These are phyloP conservation scores for Alosa alosa DNA, from an alignment of 2,113 vertebrate genomes.

Conservation along the genomic window DNA sequence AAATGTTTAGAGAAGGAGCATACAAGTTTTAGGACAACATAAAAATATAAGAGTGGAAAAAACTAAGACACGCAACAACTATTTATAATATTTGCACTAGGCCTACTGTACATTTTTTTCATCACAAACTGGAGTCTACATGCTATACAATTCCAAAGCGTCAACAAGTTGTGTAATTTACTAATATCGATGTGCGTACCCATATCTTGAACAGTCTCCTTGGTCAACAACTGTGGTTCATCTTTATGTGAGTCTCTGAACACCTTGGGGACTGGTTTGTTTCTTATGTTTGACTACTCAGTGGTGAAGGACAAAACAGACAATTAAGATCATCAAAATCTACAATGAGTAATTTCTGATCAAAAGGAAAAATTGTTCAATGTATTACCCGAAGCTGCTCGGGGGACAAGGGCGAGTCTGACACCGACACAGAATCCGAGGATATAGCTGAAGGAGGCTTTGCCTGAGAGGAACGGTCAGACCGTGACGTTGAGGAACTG, in stretches of 20 bases:
- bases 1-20: slow-evolving; percentile 11
- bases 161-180: neutral
- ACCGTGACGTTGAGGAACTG: slow-evolving; percentile 86
- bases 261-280: slow-evolving; percentile 37
- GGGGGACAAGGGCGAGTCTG: slow-evolving; percentile 86
- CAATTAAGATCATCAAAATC: neutral
- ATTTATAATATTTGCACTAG: neutral
- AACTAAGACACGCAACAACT: neutral
- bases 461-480: slow-evolving; percentile 81
- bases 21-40: neutral
- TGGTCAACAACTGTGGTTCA: slow-evolving; percentile 86
- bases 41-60: neutral
- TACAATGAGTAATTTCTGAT: neutral
- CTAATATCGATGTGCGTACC: slow-evolving; percentile 51
- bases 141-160: neutral
- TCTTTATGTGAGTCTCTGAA: slow-evolving; percentile 80
- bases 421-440: slow-evolving; percentile 79
- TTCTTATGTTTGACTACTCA: neutral
- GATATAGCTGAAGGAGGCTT: slow-evolving; percentile 79
- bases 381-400: slow-evolving; percentile 80
- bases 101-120: too few relatives aligned
- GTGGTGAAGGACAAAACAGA: neutral
- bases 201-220: slow-evolving; percentile 86
- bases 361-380: neutral
- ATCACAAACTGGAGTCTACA: neutral